Evolutionary conservation across 2,797 vertebrate species (phyloP).

Genomic region (Naso thynnoides): DNA sequence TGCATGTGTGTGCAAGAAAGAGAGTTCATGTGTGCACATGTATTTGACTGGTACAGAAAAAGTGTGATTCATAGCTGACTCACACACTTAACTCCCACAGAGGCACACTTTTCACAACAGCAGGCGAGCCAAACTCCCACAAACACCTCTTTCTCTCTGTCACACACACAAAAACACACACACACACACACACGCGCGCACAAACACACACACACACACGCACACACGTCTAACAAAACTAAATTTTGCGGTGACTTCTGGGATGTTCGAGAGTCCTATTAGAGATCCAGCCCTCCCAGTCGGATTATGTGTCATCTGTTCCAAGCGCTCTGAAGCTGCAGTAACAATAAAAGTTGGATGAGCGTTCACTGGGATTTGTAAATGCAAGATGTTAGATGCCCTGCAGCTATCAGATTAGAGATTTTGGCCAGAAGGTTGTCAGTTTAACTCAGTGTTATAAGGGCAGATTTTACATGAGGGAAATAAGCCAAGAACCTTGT

Average conservation of each 20-base stretch:
- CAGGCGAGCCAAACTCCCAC: slow-evolving; percentile 82
- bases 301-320: slow-evolving; percentile 65
- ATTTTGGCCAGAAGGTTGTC: slow-evolving; percentile 22
- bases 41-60: slow-evolving; percentile 65
- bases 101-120: slow-evolving; percentile 85
- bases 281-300: slow-evolving; percentile 59
- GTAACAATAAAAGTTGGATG: slow-evolving; percentile 60
- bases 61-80: slow-evolving; percentile 85
- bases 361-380: slow-evolving; percentile 39
- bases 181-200: slow-evolving; percentile 37
- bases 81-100: slow-evolving; percentile 85
- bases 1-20: slow-evolving; percentile 9
- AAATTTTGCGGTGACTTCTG: slow-evolving; percentile 62
- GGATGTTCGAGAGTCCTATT: slow-evolving; percentile 67
- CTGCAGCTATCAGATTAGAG: neutral
- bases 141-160: slow-evolving; percentile 73
- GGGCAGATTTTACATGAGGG: slow-evolving; percentile 7
- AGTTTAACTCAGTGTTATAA: slow-evolving; percentile 21
- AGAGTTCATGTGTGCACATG: slow-evolving; percentile 44
- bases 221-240: slow-evolving; percentile 59
- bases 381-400: slow-evolving; percentile 23
- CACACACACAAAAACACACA: slow-evolving; percentile 35
- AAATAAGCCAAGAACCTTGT: slow-evolving; percentile 5
- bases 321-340: slow-evolving; percentile 38
- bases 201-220: slow-evolving; percentile 36